Percentiles rank a stretch among this genome's conserved stretches.
Evolutionary conservation across 2,888 invertebrate species (phyloP).

Genomic region (Unio delphinus): DNA sequence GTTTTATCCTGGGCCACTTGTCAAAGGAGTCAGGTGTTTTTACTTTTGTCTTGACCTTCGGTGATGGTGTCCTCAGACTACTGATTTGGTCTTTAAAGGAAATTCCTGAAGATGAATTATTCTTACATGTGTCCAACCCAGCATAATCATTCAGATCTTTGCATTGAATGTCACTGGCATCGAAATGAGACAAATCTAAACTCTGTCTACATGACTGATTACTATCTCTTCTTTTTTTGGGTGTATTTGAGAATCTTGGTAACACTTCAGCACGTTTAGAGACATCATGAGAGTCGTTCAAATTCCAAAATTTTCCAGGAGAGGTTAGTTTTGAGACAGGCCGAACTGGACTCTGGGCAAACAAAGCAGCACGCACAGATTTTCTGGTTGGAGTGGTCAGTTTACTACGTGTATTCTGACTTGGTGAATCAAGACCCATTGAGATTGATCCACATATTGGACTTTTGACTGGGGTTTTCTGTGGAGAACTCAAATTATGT

Average conservation of each 20-base stretch:
- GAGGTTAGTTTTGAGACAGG: background rate
- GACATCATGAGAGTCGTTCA: constrained; percentile 6
- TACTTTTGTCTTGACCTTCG: constrained; percentile 25
- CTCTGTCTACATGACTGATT: background rate
- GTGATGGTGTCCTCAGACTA: constrained; percentile 33
- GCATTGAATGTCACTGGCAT: background rate
- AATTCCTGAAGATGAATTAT: background rate
- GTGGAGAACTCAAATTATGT: constrained; percentile 1
- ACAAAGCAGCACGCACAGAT: constrained; percentile 45
- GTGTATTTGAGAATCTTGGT: background rate
- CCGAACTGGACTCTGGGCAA: constrained; percentile 39
- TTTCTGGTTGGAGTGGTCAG: constrained; percentile 34
- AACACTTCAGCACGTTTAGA: constrained; percentile 1
- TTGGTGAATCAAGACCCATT: constrained; percentile 39
- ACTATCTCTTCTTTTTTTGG: background rate
- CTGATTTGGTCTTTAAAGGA: background rate
- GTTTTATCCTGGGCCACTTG: constrained; percentile 51
- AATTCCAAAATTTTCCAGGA: constrained; percentile 13
- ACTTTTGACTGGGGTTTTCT: constrained; percentile 31
- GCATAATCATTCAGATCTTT: background rate
- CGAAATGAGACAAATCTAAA: too few relatives aligned
- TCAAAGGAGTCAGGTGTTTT: constrained; percentile 51
- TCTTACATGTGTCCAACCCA: background rate
- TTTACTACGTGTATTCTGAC: constrained; percentile 44
- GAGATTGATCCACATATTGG: constrained; percentile 16